A percentile compares a stretch with the other conserved stretches of the same genome.
Evolutionary conservation across 2,888 invertebrate genomes (phyloP).

Genomic region (Morinoia aosen): DNA sequence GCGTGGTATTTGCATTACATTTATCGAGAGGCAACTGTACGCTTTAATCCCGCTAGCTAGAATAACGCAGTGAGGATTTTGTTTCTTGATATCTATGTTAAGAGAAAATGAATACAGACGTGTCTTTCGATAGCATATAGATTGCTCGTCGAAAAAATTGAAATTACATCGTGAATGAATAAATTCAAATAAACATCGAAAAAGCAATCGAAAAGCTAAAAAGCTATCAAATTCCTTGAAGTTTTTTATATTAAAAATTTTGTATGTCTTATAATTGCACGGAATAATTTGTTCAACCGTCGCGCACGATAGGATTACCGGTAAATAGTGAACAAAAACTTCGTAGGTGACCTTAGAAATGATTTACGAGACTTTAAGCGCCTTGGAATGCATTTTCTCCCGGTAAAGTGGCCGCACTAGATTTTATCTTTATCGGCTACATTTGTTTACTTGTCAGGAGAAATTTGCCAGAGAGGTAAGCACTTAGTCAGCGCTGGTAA

Average conservation of each 20-base stretch:
- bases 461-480: background rate
- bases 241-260: too few species aligned
- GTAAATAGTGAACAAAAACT: background rate
- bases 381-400: too few species aligned
- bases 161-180: background rate
- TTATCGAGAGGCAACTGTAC: too few species aligned
- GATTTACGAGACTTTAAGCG: background rate
- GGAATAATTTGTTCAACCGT: background rate
- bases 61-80: background rate
- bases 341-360: background rate
- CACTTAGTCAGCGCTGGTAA: background rate
- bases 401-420: background rate
- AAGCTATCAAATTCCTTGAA: too few species aligned
- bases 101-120: background rate
- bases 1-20: too few species aligned
- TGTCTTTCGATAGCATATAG: background rate
- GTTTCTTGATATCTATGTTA: background rate
- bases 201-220: too few species aligned
- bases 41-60: too few species aligned
- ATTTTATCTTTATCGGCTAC: background rate
- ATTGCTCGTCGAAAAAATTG: background rate
- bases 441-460: background rate
- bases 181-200: background rate
- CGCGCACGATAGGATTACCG: background rate
- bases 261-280: too few species aligned